A percentile compares a stretch with the other conserved stretches of the same genome.
Conservation (phyloP, 2,113 vertebrate species). For the Edolisoma coerulescens region DNA sequence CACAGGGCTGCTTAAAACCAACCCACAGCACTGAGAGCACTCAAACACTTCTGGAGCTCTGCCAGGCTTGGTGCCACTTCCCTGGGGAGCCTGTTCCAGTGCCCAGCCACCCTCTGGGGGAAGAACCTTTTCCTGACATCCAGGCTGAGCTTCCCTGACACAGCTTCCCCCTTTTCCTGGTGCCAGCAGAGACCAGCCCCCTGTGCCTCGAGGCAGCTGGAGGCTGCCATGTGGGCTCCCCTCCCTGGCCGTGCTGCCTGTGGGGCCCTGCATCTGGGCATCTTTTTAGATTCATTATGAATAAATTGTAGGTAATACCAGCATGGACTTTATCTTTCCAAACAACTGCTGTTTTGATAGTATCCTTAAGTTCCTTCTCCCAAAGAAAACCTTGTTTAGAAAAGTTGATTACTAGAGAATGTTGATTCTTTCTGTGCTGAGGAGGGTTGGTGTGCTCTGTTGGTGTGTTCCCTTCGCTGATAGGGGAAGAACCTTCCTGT, state of each 20-base stretch:
- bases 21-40: background rate
- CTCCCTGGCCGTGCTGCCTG: background rate
- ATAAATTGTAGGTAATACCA: background rate
- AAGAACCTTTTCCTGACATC: background rate
- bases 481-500: background rate
- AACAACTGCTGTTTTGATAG: background rate
- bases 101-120: background rate
- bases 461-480: background rate
- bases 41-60: background rate
- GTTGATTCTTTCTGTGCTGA: background rate
- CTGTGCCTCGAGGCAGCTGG: background rate
- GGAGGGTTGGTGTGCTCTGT: background rate
- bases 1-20: background rate
- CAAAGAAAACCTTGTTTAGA: background rate
- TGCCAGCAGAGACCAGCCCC: background rate
- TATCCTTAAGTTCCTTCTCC: background rate
- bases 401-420: background rate
- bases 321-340: background rate
- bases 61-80: background rate
- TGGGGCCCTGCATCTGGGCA: background rate
- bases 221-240: background rate
- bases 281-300: background rate
- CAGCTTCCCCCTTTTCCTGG: fast-evolving
- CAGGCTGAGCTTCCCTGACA: background rate
- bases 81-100: background rate